A percentile compares a stretch with the other conserved stretches of the same genome.
phyloP scores from a whole-genome alignment of 2,113 vertebrate species.

The Nannobrachium achirus region DNA sequence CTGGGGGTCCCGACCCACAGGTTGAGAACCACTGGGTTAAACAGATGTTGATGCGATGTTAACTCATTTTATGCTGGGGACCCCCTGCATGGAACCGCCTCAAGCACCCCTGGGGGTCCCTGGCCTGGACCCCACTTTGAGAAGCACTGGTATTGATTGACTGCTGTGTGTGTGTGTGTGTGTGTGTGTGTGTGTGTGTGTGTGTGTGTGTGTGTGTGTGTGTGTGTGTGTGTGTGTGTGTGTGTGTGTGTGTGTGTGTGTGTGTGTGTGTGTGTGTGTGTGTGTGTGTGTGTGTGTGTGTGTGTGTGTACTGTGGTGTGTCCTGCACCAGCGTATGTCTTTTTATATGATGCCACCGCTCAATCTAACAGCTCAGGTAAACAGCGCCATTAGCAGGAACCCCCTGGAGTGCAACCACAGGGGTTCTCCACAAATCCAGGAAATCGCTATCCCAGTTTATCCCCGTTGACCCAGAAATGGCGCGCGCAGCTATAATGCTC shows the following conservation, averaged over 20 bases:
- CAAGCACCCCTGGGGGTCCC: too few species aligned
- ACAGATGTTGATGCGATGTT: too few species aligned
- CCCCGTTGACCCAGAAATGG: conserved; percentile 49
- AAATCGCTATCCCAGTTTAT: conserved; percentile 46
- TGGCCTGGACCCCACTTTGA: too few species aligned
- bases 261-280: background rate
- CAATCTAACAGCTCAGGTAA: conserved; percentile 34
- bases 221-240: background rate
- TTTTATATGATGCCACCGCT: conserved; percentile 30
- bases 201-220: background rate
- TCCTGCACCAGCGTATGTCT: too few species aligned
- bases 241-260: background rate
- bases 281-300: background rate
- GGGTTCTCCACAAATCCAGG: conserved; percentile 23
- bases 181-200: background rate
- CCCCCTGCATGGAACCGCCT: too few species aligned
- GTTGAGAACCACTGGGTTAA: too few species aligned
- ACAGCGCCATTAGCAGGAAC: conserved; percentile 46
- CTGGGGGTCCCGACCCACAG: too few species aligned
- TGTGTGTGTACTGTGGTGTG: background rate
- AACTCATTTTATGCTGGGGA: too few species aligned
- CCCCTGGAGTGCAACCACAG: conserved; percentile 50
- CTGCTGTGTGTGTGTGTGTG: background rate
- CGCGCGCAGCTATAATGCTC: conserved; percentile 26
- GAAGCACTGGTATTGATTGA: conserved; percentile 26